Conservation (phyloP, 2,888 invertebrate genomes). For the Sinotaia quadrata region DNA sequence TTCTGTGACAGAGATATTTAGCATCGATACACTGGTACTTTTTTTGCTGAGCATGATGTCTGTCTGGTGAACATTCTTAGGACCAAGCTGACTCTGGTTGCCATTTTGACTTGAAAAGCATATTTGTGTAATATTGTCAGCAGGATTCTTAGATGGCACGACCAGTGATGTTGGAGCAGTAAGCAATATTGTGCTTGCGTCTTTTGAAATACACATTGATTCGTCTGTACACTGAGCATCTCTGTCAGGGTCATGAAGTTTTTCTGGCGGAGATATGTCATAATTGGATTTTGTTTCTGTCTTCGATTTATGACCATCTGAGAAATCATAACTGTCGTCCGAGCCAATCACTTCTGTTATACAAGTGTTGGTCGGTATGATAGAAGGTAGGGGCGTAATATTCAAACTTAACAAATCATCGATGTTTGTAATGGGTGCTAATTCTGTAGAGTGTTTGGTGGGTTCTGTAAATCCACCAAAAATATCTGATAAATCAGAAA, state of each 20-base stretch:
- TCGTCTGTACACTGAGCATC: no score
- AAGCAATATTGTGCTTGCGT: no score
- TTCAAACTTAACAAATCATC: conserved; percentile 49
- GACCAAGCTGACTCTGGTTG: background rate
- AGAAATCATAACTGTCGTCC: no score
- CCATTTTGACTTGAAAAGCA: background rate
- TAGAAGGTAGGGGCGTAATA: no score
- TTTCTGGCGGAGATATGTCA: no score
- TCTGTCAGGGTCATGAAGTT: no score
- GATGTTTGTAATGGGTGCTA: conserved; percentile 47
- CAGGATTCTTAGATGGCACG: conserved; percentile 5
- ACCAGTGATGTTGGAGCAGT: conserved; percentile 5
- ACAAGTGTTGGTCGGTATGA: no score
- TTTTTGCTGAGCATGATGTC: conserved; percentile 23
- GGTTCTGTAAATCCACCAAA: background rate
- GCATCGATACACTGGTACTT: conserved; percentile 15
- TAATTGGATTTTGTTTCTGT: no score
- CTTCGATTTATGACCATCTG: no score
- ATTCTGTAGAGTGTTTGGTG: background rate
- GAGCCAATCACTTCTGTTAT: no score
- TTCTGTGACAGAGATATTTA: conserved; percentile 17
- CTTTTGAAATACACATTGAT: no score
- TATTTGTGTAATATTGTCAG: conserved; percentile 29
- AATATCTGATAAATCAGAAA: conserved; percentile 45
- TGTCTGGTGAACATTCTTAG: conserved; percentile 23